Conservation (phyloP, 2,797 vertebrate genomes). For the Leptatherina wallacei region DNA sequence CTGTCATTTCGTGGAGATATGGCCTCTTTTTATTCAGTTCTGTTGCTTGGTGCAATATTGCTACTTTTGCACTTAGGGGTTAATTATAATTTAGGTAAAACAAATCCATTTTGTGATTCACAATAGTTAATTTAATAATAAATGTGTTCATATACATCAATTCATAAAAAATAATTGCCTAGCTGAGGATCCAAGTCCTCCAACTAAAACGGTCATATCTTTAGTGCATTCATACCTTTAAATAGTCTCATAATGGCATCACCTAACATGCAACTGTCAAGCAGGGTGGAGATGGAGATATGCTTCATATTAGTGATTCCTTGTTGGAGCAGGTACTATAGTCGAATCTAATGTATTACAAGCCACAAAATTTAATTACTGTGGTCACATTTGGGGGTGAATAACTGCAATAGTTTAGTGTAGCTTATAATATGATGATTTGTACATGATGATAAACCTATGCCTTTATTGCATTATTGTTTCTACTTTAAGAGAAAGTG, state of each 20-base stretch:
- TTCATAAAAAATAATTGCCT: no score
- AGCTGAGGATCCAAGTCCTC: no score
- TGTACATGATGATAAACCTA: no score
- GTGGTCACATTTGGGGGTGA: constrained; percentile 2
- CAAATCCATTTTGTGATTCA: neutral
- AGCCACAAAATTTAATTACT: constrained; percentile 8
- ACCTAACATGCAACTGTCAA: neutral
- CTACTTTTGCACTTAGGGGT: no score
- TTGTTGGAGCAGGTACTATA: neutral
- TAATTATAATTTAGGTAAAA: neutral
- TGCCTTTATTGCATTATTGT: neutral
- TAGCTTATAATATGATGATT: neutral
- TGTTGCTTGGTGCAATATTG: no score
- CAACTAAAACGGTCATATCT: neutral
- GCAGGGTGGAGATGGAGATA: neutral
- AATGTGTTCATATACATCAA: no score
- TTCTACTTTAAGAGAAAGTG: neutral
- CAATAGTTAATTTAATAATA: neutral
- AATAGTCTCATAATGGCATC: neutral
- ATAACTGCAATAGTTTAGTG: constrained; percentile 1
- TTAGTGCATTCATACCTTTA: neutral
- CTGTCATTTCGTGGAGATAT: no score
- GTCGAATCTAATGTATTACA: neutral
- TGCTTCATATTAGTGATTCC: neutral
- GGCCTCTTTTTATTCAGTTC: no score